Base-by-base conservation (phyloP, 1,140 invertebrate species). In the Oncopodura yosiiana region DNA sequence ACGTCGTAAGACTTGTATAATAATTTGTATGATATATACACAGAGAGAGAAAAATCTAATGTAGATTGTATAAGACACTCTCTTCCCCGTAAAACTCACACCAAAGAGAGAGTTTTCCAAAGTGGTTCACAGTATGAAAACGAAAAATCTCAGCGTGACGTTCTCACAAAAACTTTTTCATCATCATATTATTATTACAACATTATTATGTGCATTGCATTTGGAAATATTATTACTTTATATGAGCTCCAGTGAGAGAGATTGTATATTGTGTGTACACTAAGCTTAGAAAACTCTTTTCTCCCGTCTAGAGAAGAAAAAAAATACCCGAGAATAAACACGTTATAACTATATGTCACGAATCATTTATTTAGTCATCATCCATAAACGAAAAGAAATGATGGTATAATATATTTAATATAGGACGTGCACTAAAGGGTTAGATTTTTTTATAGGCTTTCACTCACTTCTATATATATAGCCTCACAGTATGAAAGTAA, bases 271-370 rank as follows among this genome's bases (percentile, higher is more conserved):
- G 11, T 12, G 24, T 42, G 16, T 46, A 46, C 44, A 46, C 23
- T 46, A 46, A 30, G n/a, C n/a, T n/a, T n/a, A n/a, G n/a, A n/a
- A n/a, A n/a, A n/a, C n/a, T n/a, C n/a, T 34, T n/a, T 9, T 34
- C 30, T 41, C 8, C 38, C 38, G 5, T 8, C 38, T 12, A 19
- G 38, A 11, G 11, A 12, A 23, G n/a, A 39, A 36, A 16, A 42
- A 44, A 32, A 53, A 53, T 27, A 58, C 23, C 56, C 56, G 56
- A 53, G 56, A 58, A 58, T 58, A 58, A 58, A 58, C 56, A 58
- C 56, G 50, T 58, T 58, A 6, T 14, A 56, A 56, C 55, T 57
- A 29, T 46, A 57, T 57, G 55, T 57, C 55, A 57, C 48, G 44
- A 51, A 52, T 57, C 55, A 52, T 57, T 57, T 41, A 41, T 41